phyloP scores from a whole-genome alignment of 1,140 invertebrate genomes.

The Leguminivora glycinivorella region DNA sequence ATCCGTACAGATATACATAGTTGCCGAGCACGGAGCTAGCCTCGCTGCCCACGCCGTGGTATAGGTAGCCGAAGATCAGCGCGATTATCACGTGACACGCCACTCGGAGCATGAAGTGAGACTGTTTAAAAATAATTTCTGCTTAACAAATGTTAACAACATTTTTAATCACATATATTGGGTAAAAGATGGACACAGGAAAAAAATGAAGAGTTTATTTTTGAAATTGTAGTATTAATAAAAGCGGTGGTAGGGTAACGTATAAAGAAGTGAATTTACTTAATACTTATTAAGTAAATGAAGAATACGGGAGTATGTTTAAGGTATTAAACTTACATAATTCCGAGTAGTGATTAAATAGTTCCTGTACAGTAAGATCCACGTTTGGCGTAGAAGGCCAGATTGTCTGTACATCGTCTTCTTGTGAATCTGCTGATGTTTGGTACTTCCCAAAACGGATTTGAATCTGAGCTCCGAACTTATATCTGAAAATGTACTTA shows the following conservation, averaged over 20 bases:
- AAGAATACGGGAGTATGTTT: too few relatives aligned
- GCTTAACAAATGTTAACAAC: background rate
- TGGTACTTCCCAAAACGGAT: conserved; percentile 43
- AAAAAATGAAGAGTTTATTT: too few relatives aligned
- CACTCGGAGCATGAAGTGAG: conserved; percentile 86
- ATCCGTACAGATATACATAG: conserved; percentile 95
- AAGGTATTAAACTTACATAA: conserved; percentile 79
- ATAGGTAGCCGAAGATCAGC: conserved; percentile 93
- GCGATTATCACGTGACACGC: conserved; percentile 91
- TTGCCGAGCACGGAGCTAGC: conserved; percentile 93
- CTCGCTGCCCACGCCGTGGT: conserved; percentile 91
- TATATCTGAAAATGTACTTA: conserved; percentile 57
- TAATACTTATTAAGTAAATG: too few relatives aligned
- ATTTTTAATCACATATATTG: background rate
- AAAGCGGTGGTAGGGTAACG: too few relatives aligned
- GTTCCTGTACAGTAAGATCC: conserved; percentile 82
- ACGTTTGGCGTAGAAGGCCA: conserved; percentile 73
- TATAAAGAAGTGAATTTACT: too few relatives aligned
- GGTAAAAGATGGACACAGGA: too few relatives aligned
- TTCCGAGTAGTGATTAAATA: conserved; percentile 80
- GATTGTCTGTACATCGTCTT: conserved; percentile 68
- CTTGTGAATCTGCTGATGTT: conserved; percentile 50
- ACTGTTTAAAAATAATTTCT: conserved; percentile 71
- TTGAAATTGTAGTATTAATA: too few relatives aligned
- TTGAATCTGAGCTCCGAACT: conserved; percentile 52